Conservation (phyloP, 2,113 vertebrate genomes). For the Prinia subflava region DNA sequence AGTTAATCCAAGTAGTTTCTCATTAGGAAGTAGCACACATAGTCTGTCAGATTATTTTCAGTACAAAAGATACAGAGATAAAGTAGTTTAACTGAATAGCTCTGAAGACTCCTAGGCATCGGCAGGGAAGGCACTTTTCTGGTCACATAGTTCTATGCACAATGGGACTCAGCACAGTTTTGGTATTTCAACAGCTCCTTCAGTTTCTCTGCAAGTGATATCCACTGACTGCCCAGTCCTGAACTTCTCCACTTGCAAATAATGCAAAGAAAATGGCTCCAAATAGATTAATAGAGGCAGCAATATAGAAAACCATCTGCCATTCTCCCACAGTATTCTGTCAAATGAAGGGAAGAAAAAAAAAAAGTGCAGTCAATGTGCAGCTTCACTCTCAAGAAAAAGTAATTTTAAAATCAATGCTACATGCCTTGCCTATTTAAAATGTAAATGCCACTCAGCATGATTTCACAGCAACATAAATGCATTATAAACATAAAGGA, state of each 20-base stretch:
- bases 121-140: conserved; percentile 69
- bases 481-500: not conserved
- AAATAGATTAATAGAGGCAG: conserved; percentile 87
- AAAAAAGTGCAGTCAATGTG: not conserved
- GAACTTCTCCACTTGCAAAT: conserved; percentile 86
- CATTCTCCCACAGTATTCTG: conserved; percentile 92
- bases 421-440: not conserved
- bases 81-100: not conserved
- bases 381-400: not conserved
- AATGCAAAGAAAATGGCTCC: conserved; percentile 86
- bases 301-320: conserved; percentile 93
- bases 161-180: conserved; percentile 1
- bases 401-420: not conserved
- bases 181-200: conserved; percentile 37
- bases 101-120: conserved; percentile 37
- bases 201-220: conserved; percentile 68
- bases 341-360: not conserved
- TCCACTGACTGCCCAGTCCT: conserved; percentile 85
- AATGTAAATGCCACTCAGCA: not conserved
- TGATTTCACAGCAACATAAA: not conserved
- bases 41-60: conserved; percentile 9
- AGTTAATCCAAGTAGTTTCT: conserved; percentile 15
- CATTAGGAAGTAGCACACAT: conserved; percentile 15
- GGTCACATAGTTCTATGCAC: conserved; percentile 49
- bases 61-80: conserved; percentile 36